Evolutionary conservation across 2,113 vertebrate genomes (phyloP).

Genomic region (Gambusia affinis): DNA sequence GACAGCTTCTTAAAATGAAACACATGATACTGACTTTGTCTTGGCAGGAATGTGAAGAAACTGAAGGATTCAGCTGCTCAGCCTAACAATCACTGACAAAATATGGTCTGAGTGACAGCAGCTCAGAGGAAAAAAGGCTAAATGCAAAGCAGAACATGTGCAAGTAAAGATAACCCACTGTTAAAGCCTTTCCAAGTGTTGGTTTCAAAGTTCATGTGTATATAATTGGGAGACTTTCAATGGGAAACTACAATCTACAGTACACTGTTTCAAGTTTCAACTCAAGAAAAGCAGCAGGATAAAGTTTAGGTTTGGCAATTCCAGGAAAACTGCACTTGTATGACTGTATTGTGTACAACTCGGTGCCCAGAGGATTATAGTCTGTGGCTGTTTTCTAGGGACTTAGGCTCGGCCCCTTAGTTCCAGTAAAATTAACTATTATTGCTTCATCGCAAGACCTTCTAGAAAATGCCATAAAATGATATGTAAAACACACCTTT

Average conservation of each 20-base stretch:
- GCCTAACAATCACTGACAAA: slow-evolving; percentile 21
- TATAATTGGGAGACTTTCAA: slow-evolving; percentile 23
- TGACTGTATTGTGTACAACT: too few species aligned
- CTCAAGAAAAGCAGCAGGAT: too few species aligned
- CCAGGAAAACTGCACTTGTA: too few species aligned
- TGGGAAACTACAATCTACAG: slow-evolving; percentile 5
- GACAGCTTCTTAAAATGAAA: slow-evolving; percentile 38
- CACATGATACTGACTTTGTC: slow-evolving; percentile 26
- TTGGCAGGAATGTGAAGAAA: slow-evolving; percentile 36
- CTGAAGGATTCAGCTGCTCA: slow-evolving; percentile 19
- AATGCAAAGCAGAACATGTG: slow-evolving; percentile 26
- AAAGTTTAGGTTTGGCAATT: too few species aligned
- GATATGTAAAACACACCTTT: too few species aligned
- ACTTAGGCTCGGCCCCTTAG: too few species aligned
- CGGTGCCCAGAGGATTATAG: too few species aligned
- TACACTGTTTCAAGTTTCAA: not conserved
- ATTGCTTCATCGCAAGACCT: too few species aligned
- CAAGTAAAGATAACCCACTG: slow-evolving; percentile 12
- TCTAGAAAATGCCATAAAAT: too few species aligned
- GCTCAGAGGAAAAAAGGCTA: slow-evolving; percentile 9
- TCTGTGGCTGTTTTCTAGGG: too few species aligned
- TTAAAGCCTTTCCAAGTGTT: slow-evolving; percentile 27
- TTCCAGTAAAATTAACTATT: too few species aligned
- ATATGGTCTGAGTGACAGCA: slow-evolving; percentile 31
- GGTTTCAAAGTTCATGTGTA: slow-evolving; percentile 22